A percentile compares a stretch with the other conserved stretches of the same genome.
phyloP scores from a whole-genome alignment of 2,888 invertebrate genomes.

The Apantesis nais region DNA sequence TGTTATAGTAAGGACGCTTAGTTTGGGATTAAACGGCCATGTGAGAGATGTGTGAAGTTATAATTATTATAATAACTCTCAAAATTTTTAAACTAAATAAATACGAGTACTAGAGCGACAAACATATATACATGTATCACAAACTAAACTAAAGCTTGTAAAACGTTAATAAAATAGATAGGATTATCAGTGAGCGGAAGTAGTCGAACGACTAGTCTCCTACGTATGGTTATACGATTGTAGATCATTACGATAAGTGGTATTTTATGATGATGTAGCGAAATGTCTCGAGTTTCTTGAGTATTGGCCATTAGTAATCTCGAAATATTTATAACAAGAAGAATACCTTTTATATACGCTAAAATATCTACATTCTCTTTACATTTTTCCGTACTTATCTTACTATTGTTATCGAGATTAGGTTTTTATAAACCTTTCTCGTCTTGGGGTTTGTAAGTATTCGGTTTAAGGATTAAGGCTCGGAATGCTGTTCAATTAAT shows the following conservation, averaged over 20 bases:
- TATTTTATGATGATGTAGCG: not conserved
- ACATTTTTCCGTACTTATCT: constrained; percentile 9
- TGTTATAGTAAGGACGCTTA: no score
- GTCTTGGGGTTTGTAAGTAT: not conserved
- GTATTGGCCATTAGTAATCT: not conserved
- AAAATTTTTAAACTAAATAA: no score
- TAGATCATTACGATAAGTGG: not conserved
- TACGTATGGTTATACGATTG: not conserved
- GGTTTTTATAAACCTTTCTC: constrained; percentile 10
- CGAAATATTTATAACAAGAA: not conserved
- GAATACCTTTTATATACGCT: not conserved
- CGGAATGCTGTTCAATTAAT: not conserved
- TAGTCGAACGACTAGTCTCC: not conserved
- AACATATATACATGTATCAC: no score
- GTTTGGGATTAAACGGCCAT: no score
- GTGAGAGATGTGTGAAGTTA: no score
- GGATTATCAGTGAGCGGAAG: not conserved
- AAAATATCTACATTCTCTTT: constrained; percentile 2
- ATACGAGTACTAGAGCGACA: no score
- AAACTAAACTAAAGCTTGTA: no score
- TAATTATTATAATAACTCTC: no score
- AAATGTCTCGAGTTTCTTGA: not conserved
- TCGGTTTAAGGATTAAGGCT: constrained; percentile 2
- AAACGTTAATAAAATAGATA: no score
- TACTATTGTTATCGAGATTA: constrained; percentile 16